phyloP scores from a whole-genome alignment of 1,140 invertebrate species.

The Rhizoglyphus robini region DNA sequence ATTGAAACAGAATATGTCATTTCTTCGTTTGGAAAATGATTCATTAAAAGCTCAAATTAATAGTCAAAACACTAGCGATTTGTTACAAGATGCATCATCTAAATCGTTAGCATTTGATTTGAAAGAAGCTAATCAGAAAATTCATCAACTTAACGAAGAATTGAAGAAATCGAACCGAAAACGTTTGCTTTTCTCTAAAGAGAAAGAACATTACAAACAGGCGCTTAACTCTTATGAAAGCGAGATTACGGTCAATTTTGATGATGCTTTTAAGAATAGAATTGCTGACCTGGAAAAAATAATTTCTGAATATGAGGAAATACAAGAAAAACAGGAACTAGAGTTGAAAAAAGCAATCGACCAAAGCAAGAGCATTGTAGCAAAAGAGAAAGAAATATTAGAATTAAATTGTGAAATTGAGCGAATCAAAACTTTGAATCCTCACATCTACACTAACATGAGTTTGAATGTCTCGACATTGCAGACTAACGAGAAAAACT shows the following conservation, averaged over 20 bases:
- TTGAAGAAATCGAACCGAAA: slow-evolving; percentile 17
- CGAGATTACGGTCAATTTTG: slow-evolving; percentile 19
- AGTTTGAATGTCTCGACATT: background rate
- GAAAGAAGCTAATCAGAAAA: background rate
- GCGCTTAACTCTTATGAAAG: slow-evolving; percentile 21
- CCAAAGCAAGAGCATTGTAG: background rate
- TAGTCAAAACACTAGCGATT: background rate
- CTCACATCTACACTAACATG: background rate
- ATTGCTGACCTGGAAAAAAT: slow-evolving; percentile 21
- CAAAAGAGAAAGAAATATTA: slow-evolving; percentile 20
- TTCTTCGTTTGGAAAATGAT: slow-evolving; percentile 1
- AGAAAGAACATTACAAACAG: slow-evolving; percentile 23
- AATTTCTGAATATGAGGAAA: slow-evolving; percentile 16
- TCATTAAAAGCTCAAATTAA: background rate
- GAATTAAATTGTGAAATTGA: background rate
- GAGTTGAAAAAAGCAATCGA: background rate
- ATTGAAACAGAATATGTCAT: background rate
- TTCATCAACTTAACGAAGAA: background rate
- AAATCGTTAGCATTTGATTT: background rate
- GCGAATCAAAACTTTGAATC: background rate
- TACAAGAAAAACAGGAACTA: slow-evolving; percentile 1
- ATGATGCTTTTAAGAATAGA: slow-evolving; percentile 11
- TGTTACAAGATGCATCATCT: background rate
- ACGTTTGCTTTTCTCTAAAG: slow-evolving; percentile 16
- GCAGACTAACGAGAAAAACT: background rate